phyloP scores from a whole-genome alignment of 2,888 invertebrate species.

The Pachydiplax longipennis region DNA sequence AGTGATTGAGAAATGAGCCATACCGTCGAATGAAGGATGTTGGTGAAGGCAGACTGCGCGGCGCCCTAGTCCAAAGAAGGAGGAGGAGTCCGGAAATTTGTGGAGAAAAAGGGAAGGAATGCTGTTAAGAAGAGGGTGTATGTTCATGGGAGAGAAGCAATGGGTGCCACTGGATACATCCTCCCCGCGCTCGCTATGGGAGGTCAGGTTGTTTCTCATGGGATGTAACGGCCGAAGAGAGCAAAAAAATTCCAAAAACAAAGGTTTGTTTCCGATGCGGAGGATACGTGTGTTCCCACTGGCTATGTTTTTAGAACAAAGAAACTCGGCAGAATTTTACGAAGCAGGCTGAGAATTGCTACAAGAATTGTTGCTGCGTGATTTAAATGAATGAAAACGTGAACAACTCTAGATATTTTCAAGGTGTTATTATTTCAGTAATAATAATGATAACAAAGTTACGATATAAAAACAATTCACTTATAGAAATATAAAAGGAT shows the following conservation, averaged over 20 bases:
- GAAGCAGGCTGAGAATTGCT: no score
- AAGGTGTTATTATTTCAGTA: no score
- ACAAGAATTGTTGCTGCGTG: no score
- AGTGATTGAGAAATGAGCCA: constrained; percentile 34
- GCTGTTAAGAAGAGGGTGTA: neutral
- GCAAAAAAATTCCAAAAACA: no score
- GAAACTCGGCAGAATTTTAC: no score
- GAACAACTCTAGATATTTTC: no score
- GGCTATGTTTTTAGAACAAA: no score
- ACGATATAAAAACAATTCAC: no score
- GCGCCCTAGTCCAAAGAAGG: neutral
- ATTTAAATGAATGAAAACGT: no score
- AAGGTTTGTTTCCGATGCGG: neutral
- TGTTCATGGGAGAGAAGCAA: neutral
- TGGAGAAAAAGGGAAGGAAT: neutral
- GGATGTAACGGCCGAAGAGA: neutral
- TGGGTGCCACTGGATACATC: neutral
- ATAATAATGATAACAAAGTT: no score
- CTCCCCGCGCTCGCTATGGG: neutral
- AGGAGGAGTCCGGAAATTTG: neutral
- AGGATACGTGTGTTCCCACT: neutral
- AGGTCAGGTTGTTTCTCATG: neutral
- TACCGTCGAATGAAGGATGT: neutral
- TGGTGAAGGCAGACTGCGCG: neutral
- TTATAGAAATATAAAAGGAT: no score